A percentile compares a stretch with the other conserved stretches of the same genome.
phyloP scores from a whole-genome alignment of 2,797 vertebrate species.

The Amazona ochrocephala region DNA sequence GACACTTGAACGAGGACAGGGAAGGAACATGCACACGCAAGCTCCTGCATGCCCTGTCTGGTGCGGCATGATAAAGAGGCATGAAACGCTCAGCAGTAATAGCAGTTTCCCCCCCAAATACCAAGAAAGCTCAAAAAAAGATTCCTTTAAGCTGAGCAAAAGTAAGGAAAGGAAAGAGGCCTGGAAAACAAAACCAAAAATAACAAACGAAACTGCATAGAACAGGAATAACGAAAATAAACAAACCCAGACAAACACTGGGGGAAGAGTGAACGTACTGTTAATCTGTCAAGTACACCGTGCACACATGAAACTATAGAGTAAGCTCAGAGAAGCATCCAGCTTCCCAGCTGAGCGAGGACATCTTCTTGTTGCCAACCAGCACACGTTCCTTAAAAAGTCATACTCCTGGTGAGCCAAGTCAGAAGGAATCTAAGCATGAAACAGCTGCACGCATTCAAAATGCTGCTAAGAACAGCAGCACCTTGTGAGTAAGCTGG shows the following conservation, averaged over 20 bases:
- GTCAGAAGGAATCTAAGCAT: background rate
- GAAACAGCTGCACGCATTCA: background rate
- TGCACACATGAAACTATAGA: background rate
- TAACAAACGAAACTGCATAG: conserved; percentile 7
- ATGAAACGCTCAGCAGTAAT: background rate
- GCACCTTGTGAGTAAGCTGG: background rate
- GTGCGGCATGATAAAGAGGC: background rate
- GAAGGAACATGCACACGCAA: background rate
- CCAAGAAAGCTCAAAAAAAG: background rate
- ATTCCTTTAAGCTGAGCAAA: background rate
- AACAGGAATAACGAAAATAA: conserved; percentile 38
- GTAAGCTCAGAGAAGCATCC: background rate
- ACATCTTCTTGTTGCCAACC: conserved; percentile 10
- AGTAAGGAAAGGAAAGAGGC: background rate
- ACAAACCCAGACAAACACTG: background rate
- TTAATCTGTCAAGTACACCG: background rate
- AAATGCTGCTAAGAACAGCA: background rate
- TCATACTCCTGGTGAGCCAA: background rate
- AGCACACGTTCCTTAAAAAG: background rate
- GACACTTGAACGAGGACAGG: background rate
- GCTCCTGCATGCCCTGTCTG: conserved; percentile 18
- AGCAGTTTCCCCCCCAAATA: background rate
- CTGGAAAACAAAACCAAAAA: conserved; percentile 29
- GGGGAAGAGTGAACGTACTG: background rate
- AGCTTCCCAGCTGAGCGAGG: background rate